Evolutionary conservation across 2,888 invertebrate species (phyloP), one percentile per base, ranked within the genome.

Genomic region (Hyles lineata): DNA sequence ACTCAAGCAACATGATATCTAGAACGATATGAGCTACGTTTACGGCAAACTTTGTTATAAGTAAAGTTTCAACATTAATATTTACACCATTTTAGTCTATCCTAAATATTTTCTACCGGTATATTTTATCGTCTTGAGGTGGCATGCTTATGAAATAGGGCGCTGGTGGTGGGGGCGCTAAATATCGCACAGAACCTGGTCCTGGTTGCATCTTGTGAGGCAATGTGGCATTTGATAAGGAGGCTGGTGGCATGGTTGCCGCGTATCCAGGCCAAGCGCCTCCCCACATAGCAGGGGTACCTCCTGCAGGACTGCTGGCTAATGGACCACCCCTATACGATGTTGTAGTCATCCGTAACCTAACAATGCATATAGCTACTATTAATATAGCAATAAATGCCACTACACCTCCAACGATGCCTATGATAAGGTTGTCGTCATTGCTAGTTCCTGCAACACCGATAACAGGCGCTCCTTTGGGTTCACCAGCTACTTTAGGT

Each of bases 381-480:
- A 98, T 97, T 72, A 98, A 95, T 77, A 98, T 97, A 17, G 97
- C 97, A 78, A 98, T 98, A 85, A 98, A 98, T 1, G 97, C 98
- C 0, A 98, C 98, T 0, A 98, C 98, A 1, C 98, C 98, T 0
- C 98, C 98, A 0, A 98, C 98, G 78, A 98, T 98, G n/a, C 98
- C 98, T 75, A 98, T 98, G 71, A 98, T 98, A n/a, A 98, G 94
- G 6, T 98, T 98, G 81, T 98, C 98, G 82, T 98, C 98, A 82
- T 98, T 98, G 73, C 96, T 97, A 17, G 97, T 95, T 0, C 96
- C 92, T 11, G 95, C 95, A 74, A 95, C 95, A 3, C 95, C 95
- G 3, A 95, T 88, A 3, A 95, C 94, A 43, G 93, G 95, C 19
- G 95, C 95, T 63, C 95, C 95, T 89, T 96, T 96, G 72, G 96